Evolutionary conservation across 2,113 vertebrate species (phyloP).

Genomic region (Rousettus leschenaultii): DNA sequence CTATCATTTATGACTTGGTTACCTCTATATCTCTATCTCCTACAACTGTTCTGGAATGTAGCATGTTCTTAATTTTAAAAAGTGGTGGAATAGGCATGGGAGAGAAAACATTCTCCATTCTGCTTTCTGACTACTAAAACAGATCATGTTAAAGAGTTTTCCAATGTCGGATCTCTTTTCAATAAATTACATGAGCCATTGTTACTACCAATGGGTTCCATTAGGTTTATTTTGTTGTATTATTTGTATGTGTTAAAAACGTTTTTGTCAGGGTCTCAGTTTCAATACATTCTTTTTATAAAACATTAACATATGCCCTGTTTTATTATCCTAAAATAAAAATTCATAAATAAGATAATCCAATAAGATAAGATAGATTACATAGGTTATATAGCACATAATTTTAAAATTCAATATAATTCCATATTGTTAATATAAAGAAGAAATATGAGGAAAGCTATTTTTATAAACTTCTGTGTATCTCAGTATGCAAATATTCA

Average conservation of each 20-base stretch:
- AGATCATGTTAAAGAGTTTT: not conserved
- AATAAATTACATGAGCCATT: not conserved
- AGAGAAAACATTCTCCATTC: not conserved
- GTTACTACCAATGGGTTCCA: not conserved
- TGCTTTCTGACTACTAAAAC: not conserved
- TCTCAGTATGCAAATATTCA: not conserved
- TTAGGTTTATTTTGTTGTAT: not conserved
- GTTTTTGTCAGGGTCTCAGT: not conserved
- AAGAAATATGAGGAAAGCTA: not conserved
- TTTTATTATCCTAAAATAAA: slow-evolving; percentile 4
- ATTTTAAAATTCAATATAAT: not conserved
- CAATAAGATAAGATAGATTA: not conserved
- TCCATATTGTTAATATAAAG: not conserved
- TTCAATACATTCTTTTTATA: not conserved
- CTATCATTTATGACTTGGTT: not conserved
- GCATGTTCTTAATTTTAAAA: not conserved
- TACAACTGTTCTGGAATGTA: not conserved
- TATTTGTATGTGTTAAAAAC: not conserved
- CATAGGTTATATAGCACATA: not conserved
- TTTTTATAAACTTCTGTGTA: not conserved
- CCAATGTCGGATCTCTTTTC: not conserved
- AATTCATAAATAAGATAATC: not conserved
- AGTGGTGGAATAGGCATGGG: not conserved
- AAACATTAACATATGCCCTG: not conserved
- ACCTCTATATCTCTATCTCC: not conserved